Evolutionary conservation across 2,888 invertebrate species (phyloP), one percentile per base, ranked within the genome.

Genomic region (Eristalis tenax): DNA sequence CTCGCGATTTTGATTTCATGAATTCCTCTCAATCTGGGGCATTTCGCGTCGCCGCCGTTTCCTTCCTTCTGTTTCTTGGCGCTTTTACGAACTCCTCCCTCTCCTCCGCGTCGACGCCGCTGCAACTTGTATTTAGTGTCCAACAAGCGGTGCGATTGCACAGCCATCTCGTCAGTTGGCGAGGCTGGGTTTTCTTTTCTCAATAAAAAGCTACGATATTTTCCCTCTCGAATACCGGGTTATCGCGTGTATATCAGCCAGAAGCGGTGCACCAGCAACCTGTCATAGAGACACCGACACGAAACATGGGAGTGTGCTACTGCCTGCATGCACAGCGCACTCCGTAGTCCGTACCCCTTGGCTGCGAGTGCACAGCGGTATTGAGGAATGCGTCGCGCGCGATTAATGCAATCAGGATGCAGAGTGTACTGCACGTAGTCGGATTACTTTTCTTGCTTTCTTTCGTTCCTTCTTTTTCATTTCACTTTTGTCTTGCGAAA

Each of bases 401-500:
- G 56, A 74, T 82, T 65, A 82, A 69, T 69, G 69, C 85, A 86
- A 82, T 86, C 82, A 77, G 77, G 85, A 82, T 82, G 85, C 73
- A 85, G 38, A 50, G 43, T 74, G 57, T 8, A 77, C n/a, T 69
- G 69, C 74, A 57, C 64, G 59, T 65, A 68, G 64, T 77, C 69
- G 82, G 43, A 73, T 70, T 86, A 74, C 73, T 78, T 86, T 82
- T 82, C 82, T 86, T 82, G 78, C 82, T 86, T 82, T 86, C 77
- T 81, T 61, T 74, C 85, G 73, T 86, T 86, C 81, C 64, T 50
- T 18, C 85, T 86, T 82, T 84, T 66, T 74, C 85, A 78, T 86
- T 86, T 85, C 77, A 80, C 84, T 84, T 79, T 79, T 82, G 56
- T 77, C 61, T 74, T 57, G 64, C 63, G 43, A 84, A 82, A 76